These are phyloP conservation scores for Dioctria linearis DNA, from an alignment of 2,888 invertebrate genomes.

Conservation along the genomic window DNA sequence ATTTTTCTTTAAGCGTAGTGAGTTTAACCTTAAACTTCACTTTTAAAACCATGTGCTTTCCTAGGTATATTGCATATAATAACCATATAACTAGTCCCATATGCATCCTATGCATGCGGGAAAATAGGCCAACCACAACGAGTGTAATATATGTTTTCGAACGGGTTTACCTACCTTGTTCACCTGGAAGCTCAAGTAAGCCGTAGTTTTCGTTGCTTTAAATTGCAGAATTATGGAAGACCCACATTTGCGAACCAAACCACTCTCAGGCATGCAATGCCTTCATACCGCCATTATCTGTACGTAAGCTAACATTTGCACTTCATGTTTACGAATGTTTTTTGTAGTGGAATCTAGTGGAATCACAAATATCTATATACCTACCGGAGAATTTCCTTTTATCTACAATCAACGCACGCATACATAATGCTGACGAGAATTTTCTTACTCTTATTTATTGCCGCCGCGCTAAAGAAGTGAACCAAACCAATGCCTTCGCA, in stretches of 20 bases:
- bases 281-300: neutral
- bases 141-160: neutral
- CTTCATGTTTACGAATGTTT: too few relatives aligned
- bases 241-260: conserved; percentile 23
- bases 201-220: conserved; percentile 2
- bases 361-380: neutral
- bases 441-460: too few relatives aligned
- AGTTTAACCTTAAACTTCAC: conserved; percentile 14
- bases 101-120: conserved; percentile 7
- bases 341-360: neutral
- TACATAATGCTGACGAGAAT: neutral
- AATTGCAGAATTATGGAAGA: conserved; percentile 38
- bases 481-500: too few relatives aligned
- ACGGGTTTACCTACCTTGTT: conserved; percentile 24
- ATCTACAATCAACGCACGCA: conserved; percentile 9
- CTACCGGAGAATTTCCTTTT: neutral
- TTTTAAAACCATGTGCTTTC: neutral
- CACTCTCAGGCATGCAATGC: neutral
- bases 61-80: neutral
- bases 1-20: neutral
- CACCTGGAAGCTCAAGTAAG: conserved; percentile 18
- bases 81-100: neutral
- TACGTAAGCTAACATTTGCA: neutral
- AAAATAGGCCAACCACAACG: conserved; percentile 27
- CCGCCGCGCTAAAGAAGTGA: too few relatives aligned